These are phyloP conservation scores for Capitella teleta DNA, from an alignment of 1,140 invertebrate species.

Conservation along the genomic window DNA sequence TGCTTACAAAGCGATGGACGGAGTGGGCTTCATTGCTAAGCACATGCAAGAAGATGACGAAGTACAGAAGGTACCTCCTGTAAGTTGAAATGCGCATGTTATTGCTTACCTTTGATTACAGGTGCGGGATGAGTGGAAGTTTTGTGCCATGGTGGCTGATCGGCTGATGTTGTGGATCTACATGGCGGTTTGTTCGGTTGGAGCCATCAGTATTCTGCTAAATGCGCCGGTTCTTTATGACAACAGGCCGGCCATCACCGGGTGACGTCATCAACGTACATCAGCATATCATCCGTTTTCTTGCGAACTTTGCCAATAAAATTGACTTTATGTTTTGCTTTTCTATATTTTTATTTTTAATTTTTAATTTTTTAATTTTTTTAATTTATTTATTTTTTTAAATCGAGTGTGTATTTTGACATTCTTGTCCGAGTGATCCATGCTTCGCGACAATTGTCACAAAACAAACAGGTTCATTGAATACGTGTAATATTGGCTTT, in stretches of 20 bases:
- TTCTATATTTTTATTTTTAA: too few species aligned
- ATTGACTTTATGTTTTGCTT: too few species aligned
- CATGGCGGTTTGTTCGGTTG: slow-evolving; percentile 81
- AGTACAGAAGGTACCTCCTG: neutral
- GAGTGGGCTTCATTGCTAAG: slow-evolving; percentile 6
- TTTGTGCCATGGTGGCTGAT: slow-evolving; percentile 97
- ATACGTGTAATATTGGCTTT: too few species aligned
- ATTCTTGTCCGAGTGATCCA: too few species aligned
- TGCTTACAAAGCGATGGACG: slow-evolving; percentile 3
- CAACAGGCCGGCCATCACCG: slow-evolving; percentile 38
- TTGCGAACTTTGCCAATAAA: too few species aligned
- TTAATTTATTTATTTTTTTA: too few species aligned
- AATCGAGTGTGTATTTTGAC: too few species aligned
- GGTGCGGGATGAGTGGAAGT: slow-evolving; percentile 76
- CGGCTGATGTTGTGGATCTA: slow-evolving; percentile 95
- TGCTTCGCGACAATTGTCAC: too few species aligned
- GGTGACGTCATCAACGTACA: too few species aligned
- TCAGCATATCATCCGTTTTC: too few species aligned
- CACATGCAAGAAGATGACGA: slow-evolving; percentile 1
- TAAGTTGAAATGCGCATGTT: neutral
- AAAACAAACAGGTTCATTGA: too few species aligned
- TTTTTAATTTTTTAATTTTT: too few species aligned
- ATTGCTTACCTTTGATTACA: neutral
- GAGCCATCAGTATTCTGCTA: slow-evolving; percentile 65
- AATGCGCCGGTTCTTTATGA: slow-evolving; percentile 93